Base-by-base conservation (phyloP, 2,797 vertebrate genomes). In the Borostomias antarcticus region DNA sequence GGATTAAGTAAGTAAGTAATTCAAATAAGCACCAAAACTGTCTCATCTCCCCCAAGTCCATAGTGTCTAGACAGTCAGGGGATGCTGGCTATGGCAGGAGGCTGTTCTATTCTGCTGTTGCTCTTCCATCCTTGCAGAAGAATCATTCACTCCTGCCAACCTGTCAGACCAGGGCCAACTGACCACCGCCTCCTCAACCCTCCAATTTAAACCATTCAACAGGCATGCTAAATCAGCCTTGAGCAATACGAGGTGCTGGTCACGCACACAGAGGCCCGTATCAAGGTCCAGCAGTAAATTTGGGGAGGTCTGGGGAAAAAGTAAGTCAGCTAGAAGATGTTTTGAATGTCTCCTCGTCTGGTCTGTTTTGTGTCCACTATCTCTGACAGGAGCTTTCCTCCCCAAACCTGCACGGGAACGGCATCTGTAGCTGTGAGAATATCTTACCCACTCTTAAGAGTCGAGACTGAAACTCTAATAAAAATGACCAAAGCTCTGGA, bases 361-460 rank as follows among this genome's bases (percentile, higher is more conserved):
- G 2, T 48, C 21, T 56, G 40, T 60, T 28, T 62, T 17, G 53
- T 66, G 61, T 65, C 65, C 53, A 62, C 68, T 62, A 58, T 43
- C 57, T 68, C 59, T 72, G 74, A 79, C 69, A 71, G 60, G n/a
- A 26, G 25, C 21, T 45, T 48, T 40, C 57, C 48, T 66, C 13
- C 10, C 64, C 15, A 23, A 50, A 33, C 67, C 66, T 64, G 57
- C 59, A 63, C 68, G 66, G 48, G 66, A 58, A 81, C 65, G 68
- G 47, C 23, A 30, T 70, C 65, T 66, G 63, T 70, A 64, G 61
- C 68, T 62, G 67, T 68, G 64, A 69, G 74, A 67, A 35, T 50
- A 35, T 67, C 62, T 64, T 30, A 48, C 50, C 68, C 37, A 35
- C 10, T 32, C 62, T 53, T 33, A 51, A 0, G 4, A 67, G 48